phyloP scores from a whole-genome alignment of 2,888 invertebrate genomes.

The Liopterus haemorrhoidalis region DNA sequence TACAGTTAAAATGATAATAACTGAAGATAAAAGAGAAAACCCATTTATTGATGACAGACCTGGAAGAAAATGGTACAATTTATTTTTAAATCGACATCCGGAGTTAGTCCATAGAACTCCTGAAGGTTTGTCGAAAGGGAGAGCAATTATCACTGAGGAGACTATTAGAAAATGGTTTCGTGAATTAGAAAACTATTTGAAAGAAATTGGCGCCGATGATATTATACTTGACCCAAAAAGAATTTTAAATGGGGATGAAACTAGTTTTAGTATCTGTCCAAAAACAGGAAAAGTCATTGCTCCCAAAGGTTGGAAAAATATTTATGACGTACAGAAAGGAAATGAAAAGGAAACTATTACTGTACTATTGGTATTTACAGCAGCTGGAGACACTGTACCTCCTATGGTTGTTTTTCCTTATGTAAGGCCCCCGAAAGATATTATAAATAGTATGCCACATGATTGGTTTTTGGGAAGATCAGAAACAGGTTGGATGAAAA shows the following conservation, averaged over 20 bases:
- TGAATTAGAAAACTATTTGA: no score
- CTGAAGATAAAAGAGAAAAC: constrained; percentile 4
- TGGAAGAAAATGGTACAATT: constrained; percentile 26
- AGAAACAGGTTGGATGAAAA: constrained; percentile 30
- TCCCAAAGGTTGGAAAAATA: no score
- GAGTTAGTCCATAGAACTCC: constrained; percentile 13
- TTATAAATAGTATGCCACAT: constrained; percentile 12
- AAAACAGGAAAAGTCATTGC: no score
- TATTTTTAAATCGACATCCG: constrained; percentile 25
- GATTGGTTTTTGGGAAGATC: constrained; percentile 25
- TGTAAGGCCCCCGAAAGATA: constrained; percentile 12
- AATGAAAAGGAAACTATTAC: no score
- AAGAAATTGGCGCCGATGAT: no score
- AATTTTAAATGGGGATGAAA: no score
- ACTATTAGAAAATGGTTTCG: no score
- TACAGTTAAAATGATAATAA: constrained; percentile 13
- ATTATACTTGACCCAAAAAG: no score
- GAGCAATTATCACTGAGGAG: constrained; percentile 26
- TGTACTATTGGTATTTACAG: no score
- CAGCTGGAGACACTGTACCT: no score
- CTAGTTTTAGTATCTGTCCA: no score
- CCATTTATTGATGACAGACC: constrained; percentile 26
- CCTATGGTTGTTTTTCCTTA: constrained; percentile 21
- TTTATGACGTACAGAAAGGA: no score
- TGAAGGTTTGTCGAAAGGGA: constrained; percentile 22